Conservation (phyloP, 2,797 vertebrate species). For the Mastacembelus armatus region DNA sequence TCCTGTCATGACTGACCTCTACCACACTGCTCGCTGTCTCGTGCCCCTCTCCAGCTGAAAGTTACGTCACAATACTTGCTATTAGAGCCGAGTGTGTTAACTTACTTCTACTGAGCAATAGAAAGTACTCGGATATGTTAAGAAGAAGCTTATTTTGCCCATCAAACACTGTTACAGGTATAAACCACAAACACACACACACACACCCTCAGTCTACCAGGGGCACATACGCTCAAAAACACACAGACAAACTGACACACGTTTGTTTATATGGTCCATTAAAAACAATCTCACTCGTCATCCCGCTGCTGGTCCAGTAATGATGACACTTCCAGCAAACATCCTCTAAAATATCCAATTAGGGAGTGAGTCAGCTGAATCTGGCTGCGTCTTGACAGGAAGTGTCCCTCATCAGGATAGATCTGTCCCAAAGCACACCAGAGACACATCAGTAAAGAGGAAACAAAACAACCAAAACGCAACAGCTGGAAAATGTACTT, state of each 20-base stretch:
- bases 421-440: conserved; percentile 81
- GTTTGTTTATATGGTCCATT: no score
- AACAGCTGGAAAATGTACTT: no score
- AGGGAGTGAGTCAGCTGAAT: conserved; percentile 92
- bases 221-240: conserved; percentile 3
- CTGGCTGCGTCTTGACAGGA: conserved; percentile 89
- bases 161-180: conserved; percentile 57
- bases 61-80: not conserved
- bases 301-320: conserved; percentile 89
- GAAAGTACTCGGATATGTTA: conserved; percentile 33
- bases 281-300: conserved; percentile 82
- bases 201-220: conserved; percentile 15
- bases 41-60: no score
- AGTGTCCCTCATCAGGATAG: conserved; percentile 96
- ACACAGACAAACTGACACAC: not conserved
- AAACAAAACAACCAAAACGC: not conserved
- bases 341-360: conserved; percentile 92
- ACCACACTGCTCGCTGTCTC: no score
- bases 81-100: not conserved
- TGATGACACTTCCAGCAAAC: conserved; percentile 87
- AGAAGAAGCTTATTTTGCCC: conserved; percentile 48
- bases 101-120: conserved; percentile 10
- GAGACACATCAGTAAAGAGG: not conserved
- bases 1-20: no score
- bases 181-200: conserved; percentile 56